Evolutionary conservation across 2,888 invertebrate genomes (phyloP), one percentile per base, ranked within the genome.

Genomic region (Lingula anatina): DNA sequence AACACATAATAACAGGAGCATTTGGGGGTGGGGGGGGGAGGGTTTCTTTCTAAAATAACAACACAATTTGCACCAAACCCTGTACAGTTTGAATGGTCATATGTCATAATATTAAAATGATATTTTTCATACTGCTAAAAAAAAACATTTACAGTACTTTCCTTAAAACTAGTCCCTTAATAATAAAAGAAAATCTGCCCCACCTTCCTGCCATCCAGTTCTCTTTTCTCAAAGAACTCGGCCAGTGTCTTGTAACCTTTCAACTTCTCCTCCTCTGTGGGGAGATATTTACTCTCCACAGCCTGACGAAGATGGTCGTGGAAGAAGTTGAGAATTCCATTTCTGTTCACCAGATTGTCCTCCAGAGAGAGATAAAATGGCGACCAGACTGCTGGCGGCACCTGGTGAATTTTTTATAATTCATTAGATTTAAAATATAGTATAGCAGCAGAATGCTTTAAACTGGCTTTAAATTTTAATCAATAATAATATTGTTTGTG

Each of bases 221-320:
- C 57, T 38, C 51, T 59, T 15, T 27, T 24, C 20, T 42, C 41
- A 44, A 63, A 65, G 57, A 55, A 68, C 43, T 64, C 55, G 12
- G 63, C 61, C 39, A 68, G 56, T 23, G 46, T 40, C 15, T 51
- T 36, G 36, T 64, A 65, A 9, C 53, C 56, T 5, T 37, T 26
- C 37, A 47, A 54, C 48, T 64, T 68, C 7, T 51, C 59, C 18
- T 54, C 60, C 2, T 45, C 28, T 2, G 61, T 57, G 5, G 50
- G 43, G 36, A 68, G 51, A 48, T 66, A 68, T 43, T 62, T 65
- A n/a, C 54, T 56, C 51, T 66, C 64, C 9, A 68, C 66, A 1
- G 68, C 68, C 40, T 66, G 64, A 15, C 68, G 50, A 23, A 68
- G 56, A 47, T 66, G 64, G 54, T 68, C 68, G 42, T 68, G 68